Evolutionary conservation across 2,797 vertebrate genomes (phyloP).

Genomic region (Hyperoplus lanceolatus): DNA sequence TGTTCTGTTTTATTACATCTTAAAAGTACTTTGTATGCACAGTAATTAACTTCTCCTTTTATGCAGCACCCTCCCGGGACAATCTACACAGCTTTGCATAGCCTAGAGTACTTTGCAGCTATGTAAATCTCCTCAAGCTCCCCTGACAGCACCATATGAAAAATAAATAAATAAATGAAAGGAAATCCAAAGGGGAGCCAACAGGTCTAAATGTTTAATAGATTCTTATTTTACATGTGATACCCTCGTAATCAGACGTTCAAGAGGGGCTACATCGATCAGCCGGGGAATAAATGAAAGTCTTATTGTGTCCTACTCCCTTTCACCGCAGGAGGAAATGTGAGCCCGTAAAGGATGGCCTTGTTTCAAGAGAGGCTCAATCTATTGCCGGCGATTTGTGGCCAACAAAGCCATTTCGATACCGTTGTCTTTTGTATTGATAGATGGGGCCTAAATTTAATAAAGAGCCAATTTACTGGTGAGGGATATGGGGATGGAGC

Average conservation of each 20-base stretch:
- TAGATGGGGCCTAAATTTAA: constrained; percentile 81
- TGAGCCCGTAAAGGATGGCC: constrained; percentile 81
- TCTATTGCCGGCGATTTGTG: constrained; percentile 81
- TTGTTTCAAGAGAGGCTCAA: constrained; percentile 78
- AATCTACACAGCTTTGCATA: constrained; percentile 54
- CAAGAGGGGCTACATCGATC: constrained; percentile 77
- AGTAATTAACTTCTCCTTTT: constrained; percentile 70
- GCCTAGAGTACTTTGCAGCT: constrained; percentile 51
- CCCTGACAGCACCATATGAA: constrained; percentile 48
- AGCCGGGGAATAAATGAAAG: constrained; percentile 81
- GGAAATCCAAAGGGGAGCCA: constrained; percentile 48
- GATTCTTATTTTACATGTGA: constrained; percentile 78
- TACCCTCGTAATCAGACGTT: constrained; percentile 80
- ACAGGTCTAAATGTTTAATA: constrained; percentile 80
- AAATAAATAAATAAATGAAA: constrained; percentile 32
- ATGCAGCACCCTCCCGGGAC: constrained; percentile 47
- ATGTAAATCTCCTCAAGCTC: constrained; percentile 64
- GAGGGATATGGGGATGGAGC: constrained; percentile 65
- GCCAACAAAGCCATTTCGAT: constrained; percentile 84
- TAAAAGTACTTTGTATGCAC: constrained; percentile 57
- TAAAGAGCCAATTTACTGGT: constrained; percentile 82
- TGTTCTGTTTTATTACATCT: constrained; percentile 55
- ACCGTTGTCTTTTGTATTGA: constrained; percentile 79
- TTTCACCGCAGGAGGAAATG: constrained; percentile 75
- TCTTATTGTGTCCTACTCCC: constrained; percentile 72